phyloP scores from a whole-genome alignment of 2,113 vertebrate species.

The Rhynchomys soricoides region DNA sequence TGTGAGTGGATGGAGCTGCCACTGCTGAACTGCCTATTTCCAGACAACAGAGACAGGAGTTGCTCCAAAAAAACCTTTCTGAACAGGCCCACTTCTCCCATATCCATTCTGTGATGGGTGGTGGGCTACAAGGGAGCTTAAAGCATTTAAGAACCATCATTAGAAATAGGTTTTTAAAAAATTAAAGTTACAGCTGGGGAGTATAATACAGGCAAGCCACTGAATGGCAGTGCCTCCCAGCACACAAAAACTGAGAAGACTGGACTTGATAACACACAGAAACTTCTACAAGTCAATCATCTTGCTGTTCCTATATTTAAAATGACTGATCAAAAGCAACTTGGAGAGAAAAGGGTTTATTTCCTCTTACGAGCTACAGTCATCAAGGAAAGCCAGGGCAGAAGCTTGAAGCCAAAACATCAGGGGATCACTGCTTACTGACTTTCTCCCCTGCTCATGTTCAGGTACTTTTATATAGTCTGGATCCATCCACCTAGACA shows the following conservation, averaged over 20 bases:
- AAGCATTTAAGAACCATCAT: no score
- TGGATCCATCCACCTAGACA: neutral
- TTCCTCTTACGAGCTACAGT: neutral
- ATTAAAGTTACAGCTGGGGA: no score
- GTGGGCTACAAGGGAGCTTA: no score
- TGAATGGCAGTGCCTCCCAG: rapidly evolving
- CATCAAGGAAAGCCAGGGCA: neutral
- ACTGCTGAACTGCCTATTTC: no score
- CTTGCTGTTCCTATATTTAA: neutral
- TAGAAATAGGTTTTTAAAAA: no score
- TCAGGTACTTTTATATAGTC: neutral
- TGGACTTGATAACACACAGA: neutral
- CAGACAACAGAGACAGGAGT: no score
- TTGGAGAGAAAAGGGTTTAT: neutral
- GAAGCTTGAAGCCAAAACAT: neutral
- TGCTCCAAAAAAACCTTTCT: no score
- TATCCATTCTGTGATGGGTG: no score
- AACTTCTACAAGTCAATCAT: neutral
- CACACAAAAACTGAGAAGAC: rapidly evolving
- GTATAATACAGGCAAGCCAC: rapidly evolving
- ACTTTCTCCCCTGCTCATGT: neutral
- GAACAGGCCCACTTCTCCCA: no score
- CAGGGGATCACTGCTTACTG: neutral
- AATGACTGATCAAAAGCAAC: neutral
- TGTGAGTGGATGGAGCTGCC: no score